Evolutionary conservation across 2,888 invertebrate species (phyloP).

Genomic region (Aphelenchoides bicaudatus): DNA sequence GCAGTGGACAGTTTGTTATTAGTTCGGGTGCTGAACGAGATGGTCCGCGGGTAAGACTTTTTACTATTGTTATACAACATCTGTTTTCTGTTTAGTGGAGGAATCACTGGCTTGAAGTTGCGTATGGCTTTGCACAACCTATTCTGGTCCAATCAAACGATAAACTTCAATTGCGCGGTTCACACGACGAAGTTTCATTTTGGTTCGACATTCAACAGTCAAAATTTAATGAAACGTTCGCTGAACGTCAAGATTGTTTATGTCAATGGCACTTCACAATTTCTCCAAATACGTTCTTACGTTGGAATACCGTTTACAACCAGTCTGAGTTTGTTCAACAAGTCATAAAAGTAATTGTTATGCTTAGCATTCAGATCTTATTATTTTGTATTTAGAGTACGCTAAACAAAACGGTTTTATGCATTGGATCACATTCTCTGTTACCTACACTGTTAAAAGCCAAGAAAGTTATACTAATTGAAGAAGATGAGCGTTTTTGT

Average conservation of each 20-base stretch:
- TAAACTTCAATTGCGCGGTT: neutral
- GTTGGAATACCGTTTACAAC: slow-evolving; percentile 5
- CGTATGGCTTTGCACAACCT: neutral
- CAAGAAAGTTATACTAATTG: neutral
- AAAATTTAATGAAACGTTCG: neutral
- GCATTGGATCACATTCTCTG: neutral
- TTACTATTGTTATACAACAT: neutral
- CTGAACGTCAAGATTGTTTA: neutral
- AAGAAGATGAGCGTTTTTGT: neutral
- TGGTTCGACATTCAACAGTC: neutral
- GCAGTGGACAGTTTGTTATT: slow-evolving; percentile 14
- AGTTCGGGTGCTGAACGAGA: neutral
- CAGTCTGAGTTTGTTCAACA: neutral
- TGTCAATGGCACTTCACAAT: slow-evolving; percentile 7
- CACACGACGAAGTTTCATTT: slow-evolving; percentile 12
- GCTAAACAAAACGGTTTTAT: neutral
- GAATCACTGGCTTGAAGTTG: slow-evolving; percentile 16
- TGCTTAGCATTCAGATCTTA: neutral
- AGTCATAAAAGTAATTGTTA: neutral
- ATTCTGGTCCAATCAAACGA: neutral
- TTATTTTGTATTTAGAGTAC: neutral
- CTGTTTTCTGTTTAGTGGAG: slow-evolving; percentile 8
- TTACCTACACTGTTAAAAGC: neutral
- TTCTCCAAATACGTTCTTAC: neutral
- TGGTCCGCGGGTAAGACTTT: neutral